Conservation (phyloP, 2,888 invertebrate species). For the Caprella mutica region DNA sequence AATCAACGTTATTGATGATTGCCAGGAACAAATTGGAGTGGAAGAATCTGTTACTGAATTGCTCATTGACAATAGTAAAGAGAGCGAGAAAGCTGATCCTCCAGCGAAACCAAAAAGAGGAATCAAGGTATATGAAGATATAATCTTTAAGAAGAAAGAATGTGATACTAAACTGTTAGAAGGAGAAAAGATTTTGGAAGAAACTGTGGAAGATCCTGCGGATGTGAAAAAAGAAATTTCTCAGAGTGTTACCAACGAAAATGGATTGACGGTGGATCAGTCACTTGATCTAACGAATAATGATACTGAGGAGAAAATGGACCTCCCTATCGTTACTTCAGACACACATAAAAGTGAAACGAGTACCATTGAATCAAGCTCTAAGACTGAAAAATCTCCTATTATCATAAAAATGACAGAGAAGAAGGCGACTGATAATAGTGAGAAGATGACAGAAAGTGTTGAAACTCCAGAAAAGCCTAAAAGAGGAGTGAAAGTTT, state of each 20-base stretch:
- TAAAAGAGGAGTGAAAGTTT: conserved; percentile 13
- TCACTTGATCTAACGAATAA: too few species aligned
- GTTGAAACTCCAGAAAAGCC: conserved; percentile 1
- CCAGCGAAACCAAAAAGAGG: conserved; percentile 14
- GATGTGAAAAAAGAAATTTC: neutral
- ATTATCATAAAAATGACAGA: neutral
- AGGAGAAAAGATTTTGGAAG: neutral
- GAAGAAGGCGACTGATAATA: neutral
- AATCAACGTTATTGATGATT: too few species aligned
- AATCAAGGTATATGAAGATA: conserved; percentile 19
- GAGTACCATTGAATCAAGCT: neutral
- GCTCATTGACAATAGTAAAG: too few species aligned
- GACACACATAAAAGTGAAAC: neutral
- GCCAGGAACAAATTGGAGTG: neutral
- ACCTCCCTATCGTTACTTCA: neutral
- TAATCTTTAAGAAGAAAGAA: neutral
- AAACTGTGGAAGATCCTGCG: neutral
- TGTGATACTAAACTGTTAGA: neutral
- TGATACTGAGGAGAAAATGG: too few species aligned
- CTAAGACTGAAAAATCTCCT: neutral
- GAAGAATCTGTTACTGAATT: too few species aligned
- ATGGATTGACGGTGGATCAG: neutral
- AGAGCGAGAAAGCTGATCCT: neutral
- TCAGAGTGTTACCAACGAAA: neutral
- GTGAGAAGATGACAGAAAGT: neutral